These are phyloP conservation scores for Agrilus planipennis DNA, from an alignment of 1,140 invertebrate species.

Conservation along the genomic window DNA sequence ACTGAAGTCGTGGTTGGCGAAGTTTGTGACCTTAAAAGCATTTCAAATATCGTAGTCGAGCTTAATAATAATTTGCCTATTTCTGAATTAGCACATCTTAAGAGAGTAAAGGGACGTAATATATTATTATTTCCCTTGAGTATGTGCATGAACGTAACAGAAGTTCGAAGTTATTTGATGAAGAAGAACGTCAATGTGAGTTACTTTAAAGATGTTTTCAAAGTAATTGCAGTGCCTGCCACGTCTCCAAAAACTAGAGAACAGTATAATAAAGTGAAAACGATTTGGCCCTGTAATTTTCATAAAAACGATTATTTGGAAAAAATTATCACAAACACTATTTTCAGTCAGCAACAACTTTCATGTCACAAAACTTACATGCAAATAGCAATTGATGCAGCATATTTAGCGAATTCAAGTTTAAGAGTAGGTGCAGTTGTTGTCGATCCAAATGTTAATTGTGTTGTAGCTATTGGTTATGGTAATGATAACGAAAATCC, in stretches of 20 bases:
- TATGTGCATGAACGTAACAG: slow-evolving; percentile 15
- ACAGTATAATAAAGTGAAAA: slow-evolving; percentile 51
- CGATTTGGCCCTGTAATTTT: slow-evolving; percentile 77
- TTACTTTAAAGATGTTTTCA: slow-evolving; percentile 41
- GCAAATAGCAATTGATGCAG: slow-evolving; percentile 44
- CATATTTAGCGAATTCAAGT: slow-evolving; percentile 16
- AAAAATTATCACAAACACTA: slow-evolving; percentile 43
- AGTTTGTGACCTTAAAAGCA: slow-evolving; percentile 46
- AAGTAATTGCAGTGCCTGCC: slow-evolving; percentile 46
- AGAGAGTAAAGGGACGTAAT: slow-evolving; percentile 51
- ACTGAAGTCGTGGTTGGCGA: slow-evolving; percentile 46
- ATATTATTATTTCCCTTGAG: slow-evolving; percentile 43
- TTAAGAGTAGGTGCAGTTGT: slow-evolving; percentile 42
- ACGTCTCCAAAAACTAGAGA: slow-evolving; percentile 46
- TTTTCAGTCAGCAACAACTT: slow-evolving; percentile 50
- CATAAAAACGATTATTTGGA: slow-evolving; percentile 63
- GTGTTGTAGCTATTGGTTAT: slow-evolving; percentile 52
- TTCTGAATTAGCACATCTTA: slow-evolving; percentile 54
- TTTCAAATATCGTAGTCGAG: slow-evolving; percentile 47
- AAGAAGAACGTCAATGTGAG: slow-evolving; percentile 39
- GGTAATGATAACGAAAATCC: slow-evolving; percentile 52
- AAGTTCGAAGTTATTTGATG: slow-evolving; percentile 38
- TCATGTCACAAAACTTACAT: slow-evolving; percentile 49
- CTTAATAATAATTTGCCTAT: slow-evolving; percentile 45
- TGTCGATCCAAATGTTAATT: slow-evolving; percentile 50